These are phyloP conservation scores for Osmoderma eremita DNA, from an alignment of 2,888 invertebrate species.

Conservation along the genomic window DNA sequence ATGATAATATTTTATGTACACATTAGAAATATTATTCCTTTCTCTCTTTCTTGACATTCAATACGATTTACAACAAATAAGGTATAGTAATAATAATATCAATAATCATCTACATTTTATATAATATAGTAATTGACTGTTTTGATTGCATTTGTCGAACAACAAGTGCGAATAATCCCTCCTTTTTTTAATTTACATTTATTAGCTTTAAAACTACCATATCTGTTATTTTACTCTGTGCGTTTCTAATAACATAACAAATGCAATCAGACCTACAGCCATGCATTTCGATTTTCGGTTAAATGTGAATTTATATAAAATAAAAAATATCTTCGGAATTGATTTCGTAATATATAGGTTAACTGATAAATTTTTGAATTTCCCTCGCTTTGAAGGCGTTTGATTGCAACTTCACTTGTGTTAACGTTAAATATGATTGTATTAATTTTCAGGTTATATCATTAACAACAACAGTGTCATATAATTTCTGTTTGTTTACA, in stretches of 20 bases:
- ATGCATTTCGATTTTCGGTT: background rate
- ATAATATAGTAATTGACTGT: constrained; percentile 19
- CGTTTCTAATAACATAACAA: constrained; percentile 3
- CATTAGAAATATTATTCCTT: background rate
- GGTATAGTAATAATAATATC: too few species aligned
- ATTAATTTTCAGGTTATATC: constrained; percentile 21
- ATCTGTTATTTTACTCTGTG: background rate
- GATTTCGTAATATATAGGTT: background rate
- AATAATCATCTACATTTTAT: too few species aligned
- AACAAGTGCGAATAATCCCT: background rate
- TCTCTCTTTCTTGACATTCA: background rate
- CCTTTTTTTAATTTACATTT: background rate
- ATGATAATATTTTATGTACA: constrained; percentile 34
- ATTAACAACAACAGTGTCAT: background rate
- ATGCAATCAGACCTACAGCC: constrained; percentile 12
- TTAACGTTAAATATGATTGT: constrained; percentile 29
- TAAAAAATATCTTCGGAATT: constrained; percentile 1
- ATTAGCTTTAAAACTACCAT: background rate
- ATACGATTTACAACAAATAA: too few species aligned
- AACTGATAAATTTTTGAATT: background rate
- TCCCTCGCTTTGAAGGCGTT: background rate
- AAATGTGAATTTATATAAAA: background rate
- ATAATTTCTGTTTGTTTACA: background rate
- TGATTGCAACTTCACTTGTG: background rate
- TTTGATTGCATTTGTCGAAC: constrained; percentile 15